Conservation (phyloP, 2,113 vertebrate species). For the Coturnix japonica region DNA sequence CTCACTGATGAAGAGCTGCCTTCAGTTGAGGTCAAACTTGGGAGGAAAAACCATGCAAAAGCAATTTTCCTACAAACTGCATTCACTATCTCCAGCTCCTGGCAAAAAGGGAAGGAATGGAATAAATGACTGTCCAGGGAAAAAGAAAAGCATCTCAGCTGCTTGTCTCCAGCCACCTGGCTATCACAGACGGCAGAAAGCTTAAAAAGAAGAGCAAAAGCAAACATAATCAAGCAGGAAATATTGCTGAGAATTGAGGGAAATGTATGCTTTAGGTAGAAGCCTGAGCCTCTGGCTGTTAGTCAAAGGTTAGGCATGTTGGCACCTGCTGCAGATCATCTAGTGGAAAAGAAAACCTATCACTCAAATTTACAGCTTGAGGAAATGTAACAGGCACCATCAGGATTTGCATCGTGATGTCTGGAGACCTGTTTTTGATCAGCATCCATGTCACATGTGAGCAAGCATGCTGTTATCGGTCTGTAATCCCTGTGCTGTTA, state of each 20-base stretch:
- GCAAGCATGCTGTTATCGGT: not conserved
- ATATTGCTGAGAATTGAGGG: not conserved
- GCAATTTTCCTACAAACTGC: not conserved
- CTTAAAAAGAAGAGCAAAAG: not conserved
- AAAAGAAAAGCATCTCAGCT: not conserved
- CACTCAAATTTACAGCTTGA: slow-evolving; percentile 10
- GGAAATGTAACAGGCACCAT: slow-evolving; percentile 18
- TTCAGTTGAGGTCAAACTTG: not conserved
- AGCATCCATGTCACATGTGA: not conserved
- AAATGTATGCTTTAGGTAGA: not conserved
- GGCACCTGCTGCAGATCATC: not conserved
- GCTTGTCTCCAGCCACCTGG: not conserved
- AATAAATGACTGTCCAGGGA: not conserved
- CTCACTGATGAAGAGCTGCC: not conserved
- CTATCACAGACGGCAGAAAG: not conserved
- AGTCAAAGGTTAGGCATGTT: not conserved
- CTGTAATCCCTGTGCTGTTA: not conserved
- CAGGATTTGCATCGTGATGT: not conserved
- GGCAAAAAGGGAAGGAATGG: not conserved
- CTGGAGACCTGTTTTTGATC: slow-evolving; percentile 40
- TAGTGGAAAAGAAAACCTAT: not conserved
- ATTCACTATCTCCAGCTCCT: not conserved
- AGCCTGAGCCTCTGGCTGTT: not conserved
- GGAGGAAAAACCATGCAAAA: not conserved
- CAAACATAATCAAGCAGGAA: not conserved